These are phyloP conservation scores for Loripinus fragilis DNA, from an alignment of 2,888 invertebrate genomes.

Conservation along the genomic window DNA sequence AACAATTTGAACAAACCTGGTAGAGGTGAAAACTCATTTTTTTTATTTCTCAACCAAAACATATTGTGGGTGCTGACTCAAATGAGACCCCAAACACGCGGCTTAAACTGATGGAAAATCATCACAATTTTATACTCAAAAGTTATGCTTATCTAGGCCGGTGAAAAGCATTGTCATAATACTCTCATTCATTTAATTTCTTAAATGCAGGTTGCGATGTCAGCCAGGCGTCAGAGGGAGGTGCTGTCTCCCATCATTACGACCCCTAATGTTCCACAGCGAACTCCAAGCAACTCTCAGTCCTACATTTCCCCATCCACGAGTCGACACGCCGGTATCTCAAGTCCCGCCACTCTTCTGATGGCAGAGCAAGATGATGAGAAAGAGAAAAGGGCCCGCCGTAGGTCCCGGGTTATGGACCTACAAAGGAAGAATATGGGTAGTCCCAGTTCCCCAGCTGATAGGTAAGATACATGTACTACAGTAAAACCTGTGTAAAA, in stretches of 20 bases:
- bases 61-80: too few relatives aligned
- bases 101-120: too few relatives aligned
- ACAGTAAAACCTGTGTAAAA: too few relatives aligned
- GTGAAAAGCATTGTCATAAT: too few relatives aligned
- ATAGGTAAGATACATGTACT: conserved; percentile 50
- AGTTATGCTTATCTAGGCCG: too few relatives aligned
- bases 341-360: conserved; percentile 63
- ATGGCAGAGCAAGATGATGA: conserved; percentile 80
- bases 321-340: conserved; percentile 56
- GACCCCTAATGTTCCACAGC: conserved; percentile 64
- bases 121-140: too few relatives aligned
- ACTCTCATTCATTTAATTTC: not conserved
- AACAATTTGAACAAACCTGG: too few relatives aligned
- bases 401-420: conserved; percentile 78
- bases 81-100: too few relatives aligned
- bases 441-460: conserved; percentile 78
- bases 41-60: too few relatives aligned
- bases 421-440: conserved; percentile 73
- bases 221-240: conserved; percentile 63
- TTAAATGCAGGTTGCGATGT: conserved; percentile 54
- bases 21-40: too few relatives aligned
- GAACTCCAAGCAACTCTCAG: conserved; percentile 29
- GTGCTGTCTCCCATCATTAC: conserved; percentile 70
- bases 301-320: conserved; percentile 72
- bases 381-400: conserved; percentile 78